Conservation (phyloP, 2,113 vertebrate species). For the Rhombomys opimus region DNA sequence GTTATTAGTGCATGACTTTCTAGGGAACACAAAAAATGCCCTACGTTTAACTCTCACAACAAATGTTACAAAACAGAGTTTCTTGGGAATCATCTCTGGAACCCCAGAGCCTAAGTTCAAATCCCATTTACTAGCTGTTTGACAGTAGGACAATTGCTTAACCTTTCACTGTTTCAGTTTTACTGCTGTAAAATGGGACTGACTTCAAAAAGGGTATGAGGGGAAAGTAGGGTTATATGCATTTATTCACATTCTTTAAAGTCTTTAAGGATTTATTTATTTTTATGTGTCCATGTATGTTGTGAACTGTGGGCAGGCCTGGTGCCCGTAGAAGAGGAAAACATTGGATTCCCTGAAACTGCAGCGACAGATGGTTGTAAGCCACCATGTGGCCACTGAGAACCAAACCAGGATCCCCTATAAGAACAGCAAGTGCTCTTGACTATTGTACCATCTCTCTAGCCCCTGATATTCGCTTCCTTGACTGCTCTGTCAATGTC, state of each 20-base stretch:
- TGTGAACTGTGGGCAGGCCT: neutral
- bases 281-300: neutral
- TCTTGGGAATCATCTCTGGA: neutral
- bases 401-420: neutral
- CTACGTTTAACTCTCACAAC: neutral
- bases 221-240: neutral
- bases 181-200: slow-evolving; percentile 17
- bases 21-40: neutral
- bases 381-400: neutral
- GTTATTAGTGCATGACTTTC: neutral
- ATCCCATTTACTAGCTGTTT: neutral
- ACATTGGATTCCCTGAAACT: neutral
- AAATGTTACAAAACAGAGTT: neutral
- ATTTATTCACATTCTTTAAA: neutral
- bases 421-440: neutral
- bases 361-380: neutral
- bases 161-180: neutral
- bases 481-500: neutral
- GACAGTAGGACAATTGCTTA: neutral
- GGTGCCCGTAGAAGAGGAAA: neutral
- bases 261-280: neutral
- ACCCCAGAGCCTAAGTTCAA: neutral
- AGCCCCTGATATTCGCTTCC: neutral
- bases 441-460: neutral
- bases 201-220: neutral